Conservation (phyloP, 2,113 vertebrate species). For the Speoplatyrhinus poulsoni region DNA sequence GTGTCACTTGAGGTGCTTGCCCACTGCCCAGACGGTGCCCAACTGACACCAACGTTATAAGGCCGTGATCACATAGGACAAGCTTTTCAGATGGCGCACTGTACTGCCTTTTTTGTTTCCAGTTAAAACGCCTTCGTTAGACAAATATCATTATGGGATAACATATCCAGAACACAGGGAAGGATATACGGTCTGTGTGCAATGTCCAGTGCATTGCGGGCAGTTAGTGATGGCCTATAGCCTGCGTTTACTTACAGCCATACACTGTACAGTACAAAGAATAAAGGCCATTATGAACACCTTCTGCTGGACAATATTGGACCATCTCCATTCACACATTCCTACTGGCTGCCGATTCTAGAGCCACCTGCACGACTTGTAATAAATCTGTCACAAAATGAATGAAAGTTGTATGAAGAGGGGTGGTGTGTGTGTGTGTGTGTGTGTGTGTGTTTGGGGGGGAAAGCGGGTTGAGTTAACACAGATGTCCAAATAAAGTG, state of each 20-base stretch:
- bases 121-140: constrained; percentile 24
- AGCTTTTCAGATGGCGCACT: too few species aligned
- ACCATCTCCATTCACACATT: constrained; percentile 56
- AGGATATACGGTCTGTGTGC: constrained; percentile 5
- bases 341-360: constrained; percentile 60
- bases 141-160: neutral
- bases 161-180: neutral
- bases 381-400: constrained; percentile 79
- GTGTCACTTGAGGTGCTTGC: too few species aligned
- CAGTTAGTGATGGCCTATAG: neutral
- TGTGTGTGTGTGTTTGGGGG: neutral
- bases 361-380: constrained; percentile 76
- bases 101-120: too few species aligned
- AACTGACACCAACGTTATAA: too few species aligned
- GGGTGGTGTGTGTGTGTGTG: constrained; percentile 8
- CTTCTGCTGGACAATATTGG: constrained; percentile 44
- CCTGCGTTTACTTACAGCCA: constrained; percentile 11
- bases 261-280: constrained; percentile 1
- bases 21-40: too few species aligned
- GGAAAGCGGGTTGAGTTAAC: constrained; percentile 54
- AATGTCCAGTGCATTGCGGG: neutral
- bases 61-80: too few species aligned
- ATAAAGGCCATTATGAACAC: constrained; percentile 24
- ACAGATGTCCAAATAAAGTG: constrained; percentile 83
- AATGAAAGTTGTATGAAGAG: constrained; percentile 59